These are phyloP conservation scores for Anolis sagrei DNA, from an alignment of 2,113 vertebrate species.

Conservation along the genomic window DNA sequence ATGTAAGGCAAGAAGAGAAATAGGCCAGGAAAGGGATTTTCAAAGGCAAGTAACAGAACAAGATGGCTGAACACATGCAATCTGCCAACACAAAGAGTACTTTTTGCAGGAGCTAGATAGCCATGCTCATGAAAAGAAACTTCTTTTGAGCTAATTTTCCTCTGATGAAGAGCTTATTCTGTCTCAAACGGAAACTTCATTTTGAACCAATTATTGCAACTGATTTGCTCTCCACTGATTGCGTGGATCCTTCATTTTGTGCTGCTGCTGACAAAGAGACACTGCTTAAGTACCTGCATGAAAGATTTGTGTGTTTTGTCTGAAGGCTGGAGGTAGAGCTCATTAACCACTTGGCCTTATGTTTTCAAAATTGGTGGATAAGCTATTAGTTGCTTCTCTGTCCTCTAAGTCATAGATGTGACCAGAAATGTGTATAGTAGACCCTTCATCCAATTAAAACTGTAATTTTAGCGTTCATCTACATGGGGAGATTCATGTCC, in stretches of 20 bases:
- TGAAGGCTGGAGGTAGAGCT: neutral
- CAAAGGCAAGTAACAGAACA: neutral
- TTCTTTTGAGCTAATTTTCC: neutral
- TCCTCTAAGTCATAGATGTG: neutral
- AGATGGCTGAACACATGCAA: neutral
- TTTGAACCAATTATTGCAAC: neutral
- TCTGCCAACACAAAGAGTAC: neutral
- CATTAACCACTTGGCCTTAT: neutral
- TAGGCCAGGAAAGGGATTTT: slow-evolving; percentile 3
- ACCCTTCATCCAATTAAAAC: no score
- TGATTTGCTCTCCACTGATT: neutral
- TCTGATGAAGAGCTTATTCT: neutral
- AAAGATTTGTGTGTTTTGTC: neutral
- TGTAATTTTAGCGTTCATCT: no score
- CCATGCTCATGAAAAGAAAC: neutral
- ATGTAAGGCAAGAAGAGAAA: neutral
- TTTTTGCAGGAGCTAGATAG: neutral
- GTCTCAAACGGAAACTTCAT: neutral
- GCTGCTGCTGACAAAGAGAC: neutral
- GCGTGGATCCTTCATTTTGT: neutral
- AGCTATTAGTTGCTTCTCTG: neutral
- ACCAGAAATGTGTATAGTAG: no score
- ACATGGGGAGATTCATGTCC: no score
- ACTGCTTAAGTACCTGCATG: neutral
- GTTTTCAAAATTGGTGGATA: neutral